Percentiles rank a stretch among this genome's conserved stretches.
Conservation (phyloP, 2,888 invertebrate genomes). For the Chrysomela aeneicollis region DNA sequence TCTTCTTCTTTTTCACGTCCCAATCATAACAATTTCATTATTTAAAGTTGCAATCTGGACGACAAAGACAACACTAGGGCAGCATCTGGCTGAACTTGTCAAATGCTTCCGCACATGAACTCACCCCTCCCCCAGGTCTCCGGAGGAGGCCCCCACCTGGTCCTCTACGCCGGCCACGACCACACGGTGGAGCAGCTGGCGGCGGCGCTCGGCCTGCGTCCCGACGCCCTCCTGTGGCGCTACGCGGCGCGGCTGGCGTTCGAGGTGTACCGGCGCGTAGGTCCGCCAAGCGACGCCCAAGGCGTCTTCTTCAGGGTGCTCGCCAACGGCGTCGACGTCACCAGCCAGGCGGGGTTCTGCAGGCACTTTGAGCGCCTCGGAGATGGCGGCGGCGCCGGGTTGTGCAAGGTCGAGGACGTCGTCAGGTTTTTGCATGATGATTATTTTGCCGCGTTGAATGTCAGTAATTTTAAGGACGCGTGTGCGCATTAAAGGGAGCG, state of each 20-base stretch:
- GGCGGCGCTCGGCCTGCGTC: conserved; percentile 77
- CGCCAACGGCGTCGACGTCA: conserved; percentile 87
- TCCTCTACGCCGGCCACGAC: conserved; percentile 83
- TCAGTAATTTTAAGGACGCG: conserved; percentile 89
- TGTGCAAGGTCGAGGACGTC: conserved; percentile 88
- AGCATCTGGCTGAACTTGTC: no score
- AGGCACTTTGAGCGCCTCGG: conserved; percentile 68
- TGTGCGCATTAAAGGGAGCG: conserved; percentile 60
- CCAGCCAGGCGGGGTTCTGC: conserved; percentile 83
- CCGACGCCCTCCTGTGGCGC: conserved; percentile 70
- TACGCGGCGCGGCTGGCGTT: conserved; percentile 89
- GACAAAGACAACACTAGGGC: no score
- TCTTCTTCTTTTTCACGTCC: no score
- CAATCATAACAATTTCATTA: no score
- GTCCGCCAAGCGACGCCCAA: conserved; percentile 61
- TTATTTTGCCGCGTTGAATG: conserved; percentile 83
- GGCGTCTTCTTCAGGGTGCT: conserved; percentile 84
- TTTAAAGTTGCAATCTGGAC: no score
- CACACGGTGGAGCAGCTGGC: conserved; percentile 87
- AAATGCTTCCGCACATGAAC: no score
- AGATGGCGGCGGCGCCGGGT: conserved; percentile 65
- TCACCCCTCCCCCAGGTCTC: conserved; percentile 50
- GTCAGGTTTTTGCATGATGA: conserved; percentile 88
- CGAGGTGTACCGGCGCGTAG: conserved; percentile 82
- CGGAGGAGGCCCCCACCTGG: conserved; percentile 56